Evolutionary conservation across 2,888 invertebrate genomes (phyloP), one percentile per base, ranked within the genome.

Genomic region (Deilephila porcellus): DNA sequence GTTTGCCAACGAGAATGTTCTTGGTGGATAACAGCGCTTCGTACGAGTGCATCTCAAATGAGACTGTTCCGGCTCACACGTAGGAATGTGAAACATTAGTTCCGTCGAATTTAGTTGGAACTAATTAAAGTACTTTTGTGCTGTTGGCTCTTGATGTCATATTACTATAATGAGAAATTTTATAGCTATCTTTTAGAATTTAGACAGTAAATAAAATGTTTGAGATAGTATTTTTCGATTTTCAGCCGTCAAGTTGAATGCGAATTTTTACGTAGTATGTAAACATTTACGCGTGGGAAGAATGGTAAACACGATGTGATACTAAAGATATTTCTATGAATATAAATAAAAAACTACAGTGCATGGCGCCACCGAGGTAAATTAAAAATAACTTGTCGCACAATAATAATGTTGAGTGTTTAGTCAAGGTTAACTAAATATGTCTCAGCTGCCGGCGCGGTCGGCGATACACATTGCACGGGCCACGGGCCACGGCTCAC

Each of bases 381-480:
- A 75, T 77, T 72, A 75, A 73, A 78, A 75, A 78, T 73, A 71
- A 70, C 71, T 74, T 63, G 74, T 53, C 64, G 74, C 76, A 78
- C 75, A 76, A 60, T 76, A 76, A 81, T 79, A 81, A 79, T 81
- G 76, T 79, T 75, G 74, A 77, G 76, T 76, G 81, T 79, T 82
- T 81, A 82, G 81, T 85, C 87, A 87, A 88, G 86, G 85, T 81
- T 82, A 82, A 77, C 80, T 81, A 79, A 80, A 82, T 76, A 75
- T 79, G 77, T 77, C 80, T 80, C 79, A 82, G 82, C 83, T 82
- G 84, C 83, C 78, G 79, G 79, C 81, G 82, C 82, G 81, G 79
- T 45, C 45, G 79, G 77, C 70, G 74, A 19, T 29, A 52, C 63
- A 52, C 71, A 71, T 74, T 82, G 81, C 77, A 79, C 83, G 78